Percentiles rank a stretch among this genome's conserved stretches.
Conservation (phyloP, 2,888 invertebrate species). For the Steromphala cineraria region DNA sequence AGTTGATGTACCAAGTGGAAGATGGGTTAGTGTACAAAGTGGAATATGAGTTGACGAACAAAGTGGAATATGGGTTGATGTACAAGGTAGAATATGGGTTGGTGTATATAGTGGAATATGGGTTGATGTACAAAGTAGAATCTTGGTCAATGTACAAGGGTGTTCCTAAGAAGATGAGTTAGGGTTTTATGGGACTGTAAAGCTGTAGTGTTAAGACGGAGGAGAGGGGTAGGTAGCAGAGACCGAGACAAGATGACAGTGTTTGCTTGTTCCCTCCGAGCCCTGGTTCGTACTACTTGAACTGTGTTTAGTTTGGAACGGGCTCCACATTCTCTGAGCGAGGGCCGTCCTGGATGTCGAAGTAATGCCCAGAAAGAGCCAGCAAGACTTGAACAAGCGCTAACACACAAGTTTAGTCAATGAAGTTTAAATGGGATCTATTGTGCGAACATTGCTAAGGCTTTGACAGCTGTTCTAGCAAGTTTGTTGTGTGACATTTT, state of each 20-base stretch:
- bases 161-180: no score
- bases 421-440: slow-evolving; percentile 21
- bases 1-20: no score
- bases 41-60: no score
- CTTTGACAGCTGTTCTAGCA: slow-evolving; percentile 9
- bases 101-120: no score
- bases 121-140: no score
- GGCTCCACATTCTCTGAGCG: neutral
- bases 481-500: slow-evolving; percentile 15
- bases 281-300: neutral
- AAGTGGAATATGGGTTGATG: no score
- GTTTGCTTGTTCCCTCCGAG: slow-evolving; percentile 5
- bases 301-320: slow-evolving; percentile 14
- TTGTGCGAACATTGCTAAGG: slow-evolving; percentile 17
- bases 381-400: neutral
- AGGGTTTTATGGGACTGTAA: neutral
- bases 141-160: no score
- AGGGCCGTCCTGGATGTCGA: neutral
- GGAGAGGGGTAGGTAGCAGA: neutral
- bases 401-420: slow-evolving; percentile 14
- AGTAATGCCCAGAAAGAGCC: neutral
- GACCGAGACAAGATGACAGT: neutral
- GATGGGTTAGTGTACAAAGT: no score
- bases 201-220: neutral
- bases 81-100: no score